phyloP scores from a whole-genome alignment of 2,113 vertebrate species.

The Chiloscyllium plagiosum region DNA sequence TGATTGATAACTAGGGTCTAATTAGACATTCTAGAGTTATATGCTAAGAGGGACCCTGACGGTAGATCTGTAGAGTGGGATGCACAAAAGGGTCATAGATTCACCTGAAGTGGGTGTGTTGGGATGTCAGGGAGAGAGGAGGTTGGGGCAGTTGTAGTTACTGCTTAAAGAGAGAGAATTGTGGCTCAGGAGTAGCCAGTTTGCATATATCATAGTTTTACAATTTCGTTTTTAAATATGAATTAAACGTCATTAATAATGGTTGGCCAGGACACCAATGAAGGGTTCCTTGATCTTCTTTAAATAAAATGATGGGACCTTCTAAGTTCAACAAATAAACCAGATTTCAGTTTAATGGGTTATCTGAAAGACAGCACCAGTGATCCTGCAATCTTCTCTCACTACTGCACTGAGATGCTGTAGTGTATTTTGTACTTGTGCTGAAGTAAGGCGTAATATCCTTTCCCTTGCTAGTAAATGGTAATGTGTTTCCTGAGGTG shows the following conservation, averaged over 20 bases:
- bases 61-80: not conserved
- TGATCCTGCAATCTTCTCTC: not conserved
- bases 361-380: not conserved
- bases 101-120: not conserved
- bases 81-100: not conserved
- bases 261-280: not conserved
- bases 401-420: not conserved
- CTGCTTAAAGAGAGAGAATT: not conserved
- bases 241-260: not conserved
- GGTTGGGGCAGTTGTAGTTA: not conserved
- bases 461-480: not conserved
- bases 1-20: not conserved
- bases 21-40: not conserved
- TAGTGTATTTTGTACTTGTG: not conserved
- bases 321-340: not conserved
- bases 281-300: not conserved
- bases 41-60: not conserved
- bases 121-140: not conserved
- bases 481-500: not conserved
- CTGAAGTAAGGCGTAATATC: not conserved
- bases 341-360: not conserved
- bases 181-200: not conserved
- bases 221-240: not conserved
- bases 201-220: not conserved
- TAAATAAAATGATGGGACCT: not conserved